Percentiles rank a stretch among this genome's conserved stretches.
These are phyloP conservation scores for Amphipyra tragopoginis DNA, from an alignment of 2,888 invertebrate species.

Conservation along the genomic window DNA sequence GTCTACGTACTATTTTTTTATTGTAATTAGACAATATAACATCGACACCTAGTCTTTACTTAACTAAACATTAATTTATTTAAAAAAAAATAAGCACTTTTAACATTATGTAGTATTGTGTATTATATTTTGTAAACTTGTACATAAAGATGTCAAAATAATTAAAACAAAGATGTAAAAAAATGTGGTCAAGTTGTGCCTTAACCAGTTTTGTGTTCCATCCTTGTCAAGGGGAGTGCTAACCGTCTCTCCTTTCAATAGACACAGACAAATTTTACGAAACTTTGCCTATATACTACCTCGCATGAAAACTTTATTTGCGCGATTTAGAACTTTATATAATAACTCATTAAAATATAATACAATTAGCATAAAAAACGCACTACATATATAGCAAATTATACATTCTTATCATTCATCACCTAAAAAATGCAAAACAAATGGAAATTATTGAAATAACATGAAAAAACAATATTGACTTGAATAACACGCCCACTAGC, in stretches of 20 bases:
- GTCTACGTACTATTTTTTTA: no score
- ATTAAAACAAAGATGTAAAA: constrained; percentile 37
- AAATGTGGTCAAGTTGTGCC: constrained; percentile 77
- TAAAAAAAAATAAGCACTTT: no score
- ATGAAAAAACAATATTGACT: constrained; percentile 2
- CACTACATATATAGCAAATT: fast-evolving
- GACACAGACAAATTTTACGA: constrained; percentile 90
- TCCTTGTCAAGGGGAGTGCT: constrained; percentile 99
- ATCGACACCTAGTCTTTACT: no score
- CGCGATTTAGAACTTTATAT: constrained; percentile 57
- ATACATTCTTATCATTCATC: neutral
- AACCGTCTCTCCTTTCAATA: constrained; percentile 99
- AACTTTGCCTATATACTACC: constrained; percentile 36
- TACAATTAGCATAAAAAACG: fast-evolving
- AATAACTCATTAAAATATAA: fast-evolving
- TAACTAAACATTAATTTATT: no score
- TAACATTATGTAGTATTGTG: no score
- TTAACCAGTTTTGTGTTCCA: constrained; percentile 89
- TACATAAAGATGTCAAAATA: no score
- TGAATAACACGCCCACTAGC: constrained; percentile 16
- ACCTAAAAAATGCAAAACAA: neutral
- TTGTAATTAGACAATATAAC: no score
- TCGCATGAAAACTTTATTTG: constrained; percentile 49
- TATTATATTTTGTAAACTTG: neutral
- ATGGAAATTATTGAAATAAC: neutral